Percentiles rank a stretch among this genome's conserved stretches.
phyloP scores from a whole-genome alignment of 30 jellyfish, hydroid and myxozoan species.

The Aurelia aurita region DNA sequence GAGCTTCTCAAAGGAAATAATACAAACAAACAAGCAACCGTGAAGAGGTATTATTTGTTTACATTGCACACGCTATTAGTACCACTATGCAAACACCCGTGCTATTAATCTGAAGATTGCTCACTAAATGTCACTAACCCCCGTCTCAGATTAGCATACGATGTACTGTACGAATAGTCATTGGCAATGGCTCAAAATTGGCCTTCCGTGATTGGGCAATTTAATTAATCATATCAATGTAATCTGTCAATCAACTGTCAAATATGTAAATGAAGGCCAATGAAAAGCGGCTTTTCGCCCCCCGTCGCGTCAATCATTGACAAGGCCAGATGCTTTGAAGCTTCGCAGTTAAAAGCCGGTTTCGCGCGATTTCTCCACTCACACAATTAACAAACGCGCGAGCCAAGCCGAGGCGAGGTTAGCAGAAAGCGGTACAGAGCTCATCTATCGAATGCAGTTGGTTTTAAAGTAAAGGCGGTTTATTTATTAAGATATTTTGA shows the following conservation, averaged over 20 bases:
- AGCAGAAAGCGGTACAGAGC: background rate
- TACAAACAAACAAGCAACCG: too few species aligned
- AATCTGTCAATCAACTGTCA: constrained; percentile 90
- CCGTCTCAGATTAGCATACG: constrained; percentile 25
- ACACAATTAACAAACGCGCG: constrained; percentile 40
- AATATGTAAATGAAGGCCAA: constrained; percentile 83
- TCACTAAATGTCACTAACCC: constrained; percentile 3
- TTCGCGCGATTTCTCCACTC: constrained; percentile 77
- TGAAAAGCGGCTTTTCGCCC: constrained; percentile 82
- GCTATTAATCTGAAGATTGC: background rate
- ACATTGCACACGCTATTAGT: too few species aligned
- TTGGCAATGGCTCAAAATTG: constrained; percentile 56
- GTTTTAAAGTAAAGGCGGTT: background rate
- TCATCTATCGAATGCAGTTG: too few species aligned
- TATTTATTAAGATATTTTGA: constrained; percentile 9
- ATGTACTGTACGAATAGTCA: constrained; percentile 36
- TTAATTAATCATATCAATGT: constrained; percentile 77
- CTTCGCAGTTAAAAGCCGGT: constrained; percentile 63
- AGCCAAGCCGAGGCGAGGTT: background rate
- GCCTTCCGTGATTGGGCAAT: constrained; percentile 87
- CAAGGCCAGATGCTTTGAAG: constrained; percentile 63
- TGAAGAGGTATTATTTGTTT: too few species aligned
- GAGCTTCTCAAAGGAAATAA: too few species aligned
- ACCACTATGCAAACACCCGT: constrained; percentile 32
- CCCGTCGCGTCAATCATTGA: constrained; percentile 83